Conservation (phyloP, 2,888 invertebrate species). For the Microplitis manilae region DNA sequence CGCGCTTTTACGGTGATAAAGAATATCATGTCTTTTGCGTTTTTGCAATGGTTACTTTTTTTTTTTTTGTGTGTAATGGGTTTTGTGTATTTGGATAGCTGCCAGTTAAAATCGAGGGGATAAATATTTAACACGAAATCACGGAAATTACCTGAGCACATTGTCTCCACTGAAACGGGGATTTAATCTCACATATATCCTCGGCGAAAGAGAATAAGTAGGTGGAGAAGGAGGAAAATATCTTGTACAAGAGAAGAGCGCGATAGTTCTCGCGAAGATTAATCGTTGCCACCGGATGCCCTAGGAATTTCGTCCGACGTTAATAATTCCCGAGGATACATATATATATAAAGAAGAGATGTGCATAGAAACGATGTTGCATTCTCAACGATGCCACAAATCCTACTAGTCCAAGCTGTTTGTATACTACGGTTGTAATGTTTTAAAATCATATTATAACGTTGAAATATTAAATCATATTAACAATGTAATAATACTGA, state of each 20-base stretch:
- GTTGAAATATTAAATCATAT: constrained; percentile 2
- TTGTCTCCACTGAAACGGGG: constrained; percentile 33
- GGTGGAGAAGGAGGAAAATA: neutral
- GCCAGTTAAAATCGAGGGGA: neutral
- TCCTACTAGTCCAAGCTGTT: constrained; percentile 15
- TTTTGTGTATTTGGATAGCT: neutral
- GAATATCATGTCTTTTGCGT: neutral
- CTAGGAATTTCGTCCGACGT: constrained; percentile 48
- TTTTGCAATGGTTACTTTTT: neutral
- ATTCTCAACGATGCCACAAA: constrained; percentile 32
- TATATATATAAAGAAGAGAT: neutral
- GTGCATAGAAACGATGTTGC: constrained; percentile 8
- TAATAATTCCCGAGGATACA: constrained; percentile 45
- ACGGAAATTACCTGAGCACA: constrained; percentile 18
- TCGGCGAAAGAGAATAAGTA: constrained; percentile 25
- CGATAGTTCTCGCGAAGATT: constrained; percentile 50
- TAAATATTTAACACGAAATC: constrained; percentile 19
- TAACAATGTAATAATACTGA: neutral
- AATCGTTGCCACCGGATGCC: constrained; percentile 50
- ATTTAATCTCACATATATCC: constrained; percentile 35
- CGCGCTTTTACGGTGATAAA: constrained; percentile 6
- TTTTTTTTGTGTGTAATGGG: neutral
- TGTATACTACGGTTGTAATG: neutral
- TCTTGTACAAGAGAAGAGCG: constrained; percentile 21
- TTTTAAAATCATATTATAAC: constrained; percentile 5